phyloP scores from a whole-genome alignment of 2,888 invertebrate genomes.

The Brenthis hecate region DNA sequence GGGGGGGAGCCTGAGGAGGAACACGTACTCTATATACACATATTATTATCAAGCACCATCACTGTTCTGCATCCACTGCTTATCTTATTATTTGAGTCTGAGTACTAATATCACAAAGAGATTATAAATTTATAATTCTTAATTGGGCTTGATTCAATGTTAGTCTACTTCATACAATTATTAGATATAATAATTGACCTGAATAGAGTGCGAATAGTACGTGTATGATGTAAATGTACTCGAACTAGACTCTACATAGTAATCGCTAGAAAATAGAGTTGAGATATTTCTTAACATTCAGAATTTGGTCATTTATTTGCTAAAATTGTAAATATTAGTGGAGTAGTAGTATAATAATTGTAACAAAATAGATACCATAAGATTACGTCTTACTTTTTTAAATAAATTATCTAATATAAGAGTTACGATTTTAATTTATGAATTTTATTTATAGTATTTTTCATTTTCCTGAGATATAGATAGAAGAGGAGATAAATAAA shows the following conservation, averaged over 20 bases:
- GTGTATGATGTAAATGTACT: not conserved
- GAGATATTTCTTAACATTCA: not conserved
- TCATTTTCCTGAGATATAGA: too few relatives aligned
- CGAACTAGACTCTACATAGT: not conserved
- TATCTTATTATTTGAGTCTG: too few relatives aligned
- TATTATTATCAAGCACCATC: too few relatives aligned
- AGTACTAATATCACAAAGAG: too few relatives aligned
- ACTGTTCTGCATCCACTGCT: too few relatives aligned
- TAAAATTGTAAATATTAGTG: constrained; percentile 16
- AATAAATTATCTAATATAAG: constrained; percentile 1
- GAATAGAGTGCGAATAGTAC: not conserved
- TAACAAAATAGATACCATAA: constrained; percentile 9
- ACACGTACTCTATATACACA: too few relatives aligned
- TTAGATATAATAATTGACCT: too few relatives aligned
- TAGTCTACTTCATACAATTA: too few relatives aligned
- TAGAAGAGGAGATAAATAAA: too few relatives aligned
- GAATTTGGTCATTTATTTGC: constrained; percentile 6
- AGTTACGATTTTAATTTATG: not conserved
- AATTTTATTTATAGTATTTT: constrained; percentile 3
- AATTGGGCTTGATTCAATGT: too few relatives aligned
- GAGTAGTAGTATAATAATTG: not conserved
- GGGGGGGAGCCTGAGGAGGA: too few relatives aligned
- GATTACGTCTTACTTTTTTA: constrained; percentile 5
- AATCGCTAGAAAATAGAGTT: not conserved
- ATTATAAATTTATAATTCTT: too few relatives aligned